A percentile compares a stretch with the other conserved stretches of the same genome.
phyloP scores from a whole-genome alignment of 30 jellyfish, hydroid and myxozoan genomes.

The Aurelia aurita region DNA sequence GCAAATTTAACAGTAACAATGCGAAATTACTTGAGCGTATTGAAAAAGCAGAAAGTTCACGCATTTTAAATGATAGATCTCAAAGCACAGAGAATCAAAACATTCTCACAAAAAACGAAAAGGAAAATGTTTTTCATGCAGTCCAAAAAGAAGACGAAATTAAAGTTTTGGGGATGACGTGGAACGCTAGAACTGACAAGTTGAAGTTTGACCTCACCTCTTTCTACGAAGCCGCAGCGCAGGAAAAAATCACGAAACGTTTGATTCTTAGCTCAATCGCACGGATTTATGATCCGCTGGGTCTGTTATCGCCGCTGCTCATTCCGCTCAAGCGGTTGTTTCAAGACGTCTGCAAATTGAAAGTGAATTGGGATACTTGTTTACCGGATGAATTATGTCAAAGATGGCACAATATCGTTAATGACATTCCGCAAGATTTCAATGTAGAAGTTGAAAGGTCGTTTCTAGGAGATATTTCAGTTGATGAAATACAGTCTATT shows the following conservation, averaged over 20 bases:
- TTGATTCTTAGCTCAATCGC: too few species aligned
- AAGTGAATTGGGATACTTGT: conserved; percentile 13
- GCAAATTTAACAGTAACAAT: conserved; percentile 52
- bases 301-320: conserved; percentile 15
- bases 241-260: neutral
- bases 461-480: neutral
- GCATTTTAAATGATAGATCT: too few species aligned
- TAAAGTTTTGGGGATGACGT: conserved; percentile 27
- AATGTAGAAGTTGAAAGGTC: neutral
- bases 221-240: neutral
- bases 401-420: conserved; percentile 12
- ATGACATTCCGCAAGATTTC: neutral
- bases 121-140: too few species aligned
- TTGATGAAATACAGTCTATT: neutral
- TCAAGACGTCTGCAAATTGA: conserved; percentile 34
- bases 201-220: neutral
- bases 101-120: too few species aligned
- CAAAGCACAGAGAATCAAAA: too few species aligned
- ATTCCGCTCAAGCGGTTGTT: conserved; percentile 20
- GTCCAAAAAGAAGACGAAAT: conserved; percentile 1
- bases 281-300: conserved; percentile 41
- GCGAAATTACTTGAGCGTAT: neutral
- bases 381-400: conserved; percentile 13
- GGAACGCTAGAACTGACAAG: conserved; percentile 15
- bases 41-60: neutral